A percentile compares a stretch with the other conserved stretches of the same genome.
phyloP scores from a whole-genome alignment of 2,797 vertebrate species.

The Parotocinclus haroldoi region DNA sequence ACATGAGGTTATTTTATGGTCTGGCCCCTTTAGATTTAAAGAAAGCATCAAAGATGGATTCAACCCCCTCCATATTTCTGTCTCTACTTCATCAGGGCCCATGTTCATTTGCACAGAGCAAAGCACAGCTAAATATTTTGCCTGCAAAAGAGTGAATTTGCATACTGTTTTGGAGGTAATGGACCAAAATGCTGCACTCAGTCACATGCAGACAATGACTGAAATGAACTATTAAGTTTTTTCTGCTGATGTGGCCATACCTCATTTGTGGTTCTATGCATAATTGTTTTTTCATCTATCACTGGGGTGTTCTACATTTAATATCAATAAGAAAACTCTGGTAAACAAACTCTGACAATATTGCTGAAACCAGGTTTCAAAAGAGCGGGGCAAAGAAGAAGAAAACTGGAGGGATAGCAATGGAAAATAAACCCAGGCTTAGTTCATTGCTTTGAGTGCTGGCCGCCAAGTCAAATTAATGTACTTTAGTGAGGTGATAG shows the following conservation, averaged over 20 bases:
- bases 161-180: conserved; percentile 47
- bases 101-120: conserved; percentile 56
- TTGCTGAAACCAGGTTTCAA: not conserved
- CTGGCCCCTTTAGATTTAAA: conserved; percentile 42
- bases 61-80: conserved; percentile 28
- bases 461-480: conserved; percentile 46
- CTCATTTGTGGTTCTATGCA: conserved; percentile 43
- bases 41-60: conserved; percentile 51
- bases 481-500: conserved; percentile 47
- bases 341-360: conserved; percentile 16
- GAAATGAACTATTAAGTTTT: conserved; percentile 51
- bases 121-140: conserved; percentile 53
- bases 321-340: conserved; percentile 26
- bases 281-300: conserved; percentile 40
- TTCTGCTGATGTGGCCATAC: conserved; percentile 47
- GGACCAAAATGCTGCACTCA: conserved; percentile 43
- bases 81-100: conserved; percentile 32
- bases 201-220: conserved; percentile 45
- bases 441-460: conserved; percentile 23
- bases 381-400: not conserved
- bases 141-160: conserved; percentile 54
- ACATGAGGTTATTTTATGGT: conserved; percentile 26
- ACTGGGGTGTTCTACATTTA: conserved; percentile 24
- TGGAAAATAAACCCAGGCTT: conserved; percentile 32
- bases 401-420: not conserved